These are phyloP conservation scores for Columba livia DNA, from an alignment of 2,113 vertebrate genomes.

Conservation along the genomic window DNA sequence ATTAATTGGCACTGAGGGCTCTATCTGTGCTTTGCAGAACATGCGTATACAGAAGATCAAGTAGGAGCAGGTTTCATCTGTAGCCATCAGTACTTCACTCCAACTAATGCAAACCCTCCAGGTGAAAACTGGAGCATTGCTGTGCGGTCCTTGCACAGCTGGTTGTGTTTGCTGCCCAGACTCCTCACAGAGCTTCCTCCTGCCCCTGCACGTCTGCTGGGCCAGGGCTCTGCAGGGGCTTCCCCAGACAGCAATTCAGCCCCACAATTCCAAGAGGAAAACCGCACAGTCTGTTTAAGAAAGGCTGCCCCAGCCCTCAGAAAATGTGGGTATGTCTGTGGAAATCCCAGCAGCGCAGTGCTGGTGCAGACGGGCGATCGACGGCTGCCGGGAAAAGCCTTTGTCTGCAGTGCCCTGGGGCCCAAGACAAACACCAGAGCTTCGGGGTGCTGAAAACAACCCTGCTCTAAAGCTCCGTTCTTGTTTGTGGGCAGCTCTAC, in stretches of 20 bases:
- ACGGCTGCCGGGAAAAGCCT: not conserved
- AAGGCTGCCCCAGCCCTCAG: not conserved
- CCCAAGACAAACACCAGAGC: too few species aligned
- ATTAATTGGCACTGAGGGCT: not conserved
- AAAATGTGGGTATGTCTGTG: not conserved
- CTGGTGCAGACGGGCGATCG: accelerated
- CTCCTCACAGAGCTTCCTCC: not conserved
- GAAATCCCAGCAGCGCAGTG: not conserved
- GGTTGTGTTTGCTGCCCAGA: not conserved
- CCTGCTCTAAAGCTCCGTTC: not conserved
- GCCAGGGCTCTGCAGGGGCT: not conserved
- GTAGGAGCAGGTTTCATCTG: not conserved
- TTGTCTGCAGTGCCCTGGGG: not conserved
- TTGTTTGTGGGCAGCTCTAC: not conserved
- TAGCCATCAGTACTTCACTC: not conserved
- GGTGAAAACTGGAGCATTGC: not conserved
- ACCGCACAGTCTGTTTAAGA: not conserved
- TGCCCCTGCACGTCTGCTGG: accelerated
- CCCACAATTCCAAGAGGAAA: not conserved
- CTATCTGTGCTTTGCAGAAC: not conserved
- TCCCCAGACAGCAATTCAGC: not conserved
- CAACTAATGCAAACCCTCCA: not conserved
- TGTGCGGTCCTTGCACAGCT: too few species aligned
- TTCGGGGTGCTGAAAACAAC: not conserved
- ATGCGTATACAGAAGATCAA: not conserved